Base-by-base conservation (phyloP, 2,113 vertebrate species). In the Capricornis sumatraensis region DNA sequence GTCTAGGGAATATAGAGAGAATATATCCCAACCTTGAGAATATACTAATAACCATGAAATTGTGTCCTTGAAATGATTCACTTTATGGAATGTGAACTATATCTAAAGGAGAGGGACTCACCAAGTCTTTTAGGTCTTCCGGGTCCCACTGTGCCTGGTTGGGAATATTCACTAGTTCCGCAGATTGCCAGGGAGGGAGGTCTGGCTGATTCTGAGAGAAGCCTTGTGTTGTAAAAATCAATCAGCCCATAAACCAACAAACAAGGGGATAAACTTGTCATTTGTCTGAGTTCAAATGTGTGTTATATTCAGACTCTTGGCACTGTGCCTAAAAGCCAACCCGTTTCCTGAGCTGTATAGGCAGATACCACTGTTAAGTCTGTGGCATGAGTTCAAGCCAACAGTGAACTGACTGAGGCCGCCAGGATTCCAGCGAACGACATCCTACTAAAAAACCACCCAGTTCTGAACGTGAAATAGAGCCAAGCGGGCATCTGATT, bases 221-320 rank as follows among this genome's bases (percentile, higher is more conserved):
- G 12, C 1, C 53, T 82, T 62, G 27, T 53, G 52, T 91, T 92
- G 58, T 81, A 92, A 95, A 83, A 92, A 57, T 64, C 92, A 84
- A 43, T 93, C 85, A 21, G 21, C 79, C 11, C 13, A 92, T 74
- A 86, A 71, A 90, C 52, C 57, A 94, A 84, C 60, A 76, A 95
- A 92, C 53, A 50, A 95, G 50, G 33, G 62, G 52, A 79, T 57
- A 87, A 89, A 86, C n/a, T 86, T 94, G 53, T 85, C 71, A 58
- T 78, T 95, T 94, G 23, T 79, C 74, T 96, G 89, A 86, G 58
- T 76, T 96, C 85, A 93, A 50, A 62, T 89, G 27, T 71, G 21
- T 55, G 4, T 28, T 82, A 43, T 50, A 62, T 36, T 94, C 53
- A 52, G 53, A 53, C 36, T 28, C 11, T 92, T 94, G 95, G 84